phyloP scores from a whole-genome alignment of 2,113 vertebrate genomes.

The Australoheros scitulus region DNA sequence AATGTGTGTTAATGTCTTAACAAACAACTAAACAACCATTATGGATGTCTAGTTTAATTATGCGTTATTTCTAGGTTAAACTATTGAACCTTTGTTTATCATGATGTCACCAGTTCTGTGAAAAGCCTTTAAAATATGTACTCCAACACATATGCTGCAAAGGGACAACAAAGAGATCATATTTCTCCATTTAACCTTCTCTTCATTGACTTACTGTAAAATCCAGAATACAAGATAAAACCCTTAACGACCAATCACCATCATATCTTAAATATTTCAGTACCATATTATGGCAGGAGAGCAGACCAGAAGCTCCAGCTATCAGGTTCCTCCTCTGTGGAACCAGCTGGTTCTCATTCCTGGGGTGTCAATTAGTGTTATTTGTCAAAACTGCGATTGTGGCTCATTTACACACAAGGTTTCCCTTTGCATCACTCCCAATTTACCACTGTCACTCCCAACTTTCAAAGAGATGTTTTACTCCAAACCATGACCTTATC shows the following conservation, averaged over 20 bases:
- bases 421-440: neutral
- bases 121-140: neutral
- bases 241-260: neutral
- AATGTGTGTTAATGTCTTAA: neutral
- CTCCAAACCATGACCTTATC: neutral
- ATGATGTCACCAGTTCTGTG: neutral
- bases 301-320: neutral
- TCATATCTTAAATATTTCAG: neutral
- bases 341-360: neutral
- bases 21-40: neutral
- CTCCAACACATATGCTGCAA: no score
- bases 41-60: neutral
- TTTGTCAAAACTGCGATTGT: neutral
- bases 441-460: neutral
- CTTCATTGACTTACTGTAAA: neutral
- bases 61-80: neutral
- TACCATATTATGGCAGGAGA: neutral
- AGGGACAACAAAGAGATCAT: neutral
- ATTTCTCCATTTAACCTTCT: neutral
- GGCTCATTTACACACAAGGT: neutral
- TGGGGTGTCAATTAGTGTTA: neutral
- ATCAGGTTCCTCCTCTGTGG: rapidly evolving
- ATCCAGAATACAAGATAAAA: neutral
- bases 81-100: neutral
- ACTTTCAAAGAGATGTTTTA: neutral